A percentile compares a stretch with the other conserved stretches of the same genome.
Evolutionary conservation across 1,140 invertebrate genomes (phyloP).

Genomic region (Campoletis sonorensis): DNA sequence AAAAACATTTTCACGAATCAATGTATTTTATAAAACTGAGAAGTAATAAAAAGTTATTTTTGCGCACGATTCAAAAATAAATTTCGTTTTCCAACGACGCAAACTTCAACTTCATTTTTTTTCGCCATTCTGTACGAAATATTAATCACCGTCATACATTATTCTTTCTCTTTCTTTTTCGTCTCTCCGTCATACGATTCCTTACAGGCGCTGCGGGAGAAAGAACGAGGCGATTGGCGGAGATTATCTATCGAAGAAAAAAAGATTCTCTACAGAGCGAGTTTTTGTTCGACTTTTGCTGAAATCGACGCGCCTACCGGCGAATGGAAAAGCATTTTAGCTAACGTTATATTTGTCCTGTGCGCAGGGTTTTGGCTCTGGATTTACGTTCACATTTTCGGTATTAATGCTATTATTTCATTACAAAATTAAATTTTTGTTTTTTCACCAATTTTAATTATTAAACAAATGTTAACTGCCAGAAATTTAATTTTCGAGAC

Average conservation of each 20-base stretch:
- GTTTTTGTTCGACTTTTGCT: constrained; percentile 82
- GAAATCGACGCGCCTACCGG: constrained; percentile 73
- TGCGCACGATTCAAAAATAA: too few relatives aligned
- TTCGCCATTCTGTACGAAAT: background rate
- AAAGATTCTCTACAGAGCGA: constrained; percentile 82
- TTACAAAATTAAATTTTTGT: background rate
- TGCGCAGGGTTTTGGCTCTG: constrained; percentile 72
- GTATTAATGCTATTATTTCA: constrained; percentile 60
- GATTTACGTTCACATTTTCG: constrained; percentile 73
- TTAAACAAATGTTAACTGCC: too few relatives aligned
- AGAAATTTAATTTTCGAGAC: too few relatives aligned
- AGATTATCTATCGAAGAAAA: constrained; percentile 81
- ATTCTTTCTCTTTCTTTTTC: background rate
- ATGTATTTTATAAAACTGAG: too few relatives aligned
- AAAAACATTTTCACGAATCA: too few relatives aligned
- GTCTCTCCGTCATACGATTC: background rate
- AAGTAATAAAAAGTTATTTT: too few relatives aligned
- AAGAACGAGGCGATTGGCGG: constrained; percentile 84
- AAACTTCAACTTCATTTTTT: background rate
- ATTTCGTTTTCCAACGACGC: background rate
- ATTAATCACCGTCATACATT: too few relatives aligned
- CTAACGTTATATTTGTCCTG: constrained; percentile 65
- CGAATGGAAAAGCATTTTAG: constrained; percentile 79
- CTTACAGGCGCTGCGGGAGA: constrained; percentile 77
- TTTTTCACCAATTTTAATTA: too few relatives aligned